phyloP scores from a whole-genome alignment of 2,113 vertebrate species.

The Myodes glareolus region DNA sequence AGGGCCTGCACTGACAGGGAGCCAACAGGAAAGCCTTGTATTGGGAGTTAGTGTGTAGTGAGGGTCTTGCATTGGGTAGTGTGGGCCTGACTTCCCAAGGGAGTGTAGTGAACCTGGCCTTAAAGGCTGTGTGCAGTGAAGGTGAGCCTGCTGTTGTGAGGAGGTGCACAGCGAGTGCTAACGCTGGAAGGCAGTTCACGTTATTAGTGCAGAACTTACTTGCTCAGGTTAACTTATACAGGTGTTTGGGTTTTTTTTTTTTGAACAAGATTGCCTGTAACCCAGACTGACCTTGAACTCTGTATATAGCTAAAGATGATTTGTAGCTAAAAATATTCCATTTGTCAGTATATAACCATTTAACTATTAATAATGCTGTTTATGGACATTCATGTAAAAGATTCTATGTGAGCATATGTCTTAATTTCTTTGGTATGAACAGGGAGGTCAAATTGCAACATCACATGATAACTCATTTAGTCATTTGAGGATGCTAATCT shows the following conservation, averaged over 20 bases:
- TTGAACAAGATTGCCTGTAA: neutral
- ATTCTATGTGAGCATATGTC: neutral
- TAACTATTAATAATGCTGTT: neutral
- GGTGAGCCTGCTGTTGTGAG: neutral
- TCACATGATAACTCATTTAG: neutral
- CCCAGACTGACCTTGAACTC: neutral
- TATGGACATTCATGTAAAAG: neutral
- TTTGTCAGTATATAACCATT: neutral
- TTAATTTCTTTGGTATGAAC: neutral
- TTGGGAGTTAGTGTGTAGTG: neutral
- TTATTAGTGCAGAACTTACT: neutral
- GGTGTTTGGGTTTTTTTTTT: neutral
- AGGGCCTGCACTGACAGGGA: neutral
- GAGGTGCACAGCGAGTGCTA: neutral
- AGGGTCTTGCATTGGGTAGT: neutral
- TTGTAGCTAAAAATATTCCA: neutral
- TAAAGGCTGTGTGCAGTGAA: neutral
- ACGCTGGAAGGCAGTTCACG: neutral
- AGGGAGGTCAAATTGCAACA: neutral
- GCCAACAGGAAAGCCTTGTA: neutral
- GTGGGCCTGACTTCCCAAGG: neutral
- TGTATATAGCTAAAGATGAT: neutral
- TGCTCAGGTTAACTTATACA: neutral
- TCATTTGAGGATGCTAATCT: neutral
- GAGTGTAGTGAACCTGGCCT: neutral